Percentiles rank a stretch among this genome's conserved stretches.
These are phyloP conservation scores for human (Homo sapiens) DNA, from an alignment of 2,113 vertebrate species.

Conservation along the genomic window GRCh38 chr9:106486501-106487000, in stretches of 20 bases:
- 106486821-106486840: not conserved
- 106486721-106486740: not conserved
- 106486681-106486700: not conserved
- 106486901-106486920: not conserved
- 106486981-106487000: not conserved
- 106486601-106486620: not conserved
- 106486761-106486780: too few relatives aligned
- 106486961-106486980: not conserved
- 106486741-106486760: not conserved
- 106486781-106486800: too few relatives aligned
- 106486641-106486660: not conserved
- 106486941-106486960: not conserved
- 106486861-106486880: not conserved
- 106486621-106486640: not conserved
- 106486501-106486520: not conserved
- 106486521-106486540: not conserved
- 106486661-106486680: not conserved
- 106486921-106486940: not conserved
- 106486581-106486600: not conserved
- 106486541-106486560: accelerated
- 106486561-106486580: not conserved
- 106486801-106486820: not conserved
- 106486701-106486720: not conserved
- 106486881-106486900: not conserved
- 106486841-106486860: not conserved